Conservation (phyloP, 1,140 invertebrate genomes). For the Probaryconus sp. region DNA sequence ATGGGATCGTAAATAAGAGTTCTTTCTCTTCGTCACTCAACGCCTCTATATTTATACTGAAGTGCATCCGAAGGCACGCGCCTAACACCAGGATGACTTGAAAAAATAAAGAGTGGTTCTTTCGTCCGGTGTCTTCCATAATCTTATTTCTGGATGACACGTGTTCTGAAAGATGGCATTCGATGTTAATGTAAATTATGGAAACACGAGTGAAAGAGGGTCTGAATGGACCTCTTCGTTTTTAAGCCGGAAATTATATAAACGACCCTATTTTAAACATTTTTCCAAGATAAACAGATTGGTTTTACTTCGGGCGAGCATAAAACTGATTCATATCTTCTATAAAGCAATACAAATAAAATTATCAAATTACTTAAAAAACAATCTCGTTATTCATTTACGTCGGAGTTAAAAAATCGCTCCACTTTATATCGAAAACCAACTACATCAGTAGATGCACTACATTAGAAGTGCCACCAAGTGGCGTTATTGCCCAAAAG, state of each 20-base stretch:
- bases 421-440: no score
- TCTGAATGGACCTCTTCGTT: no score
- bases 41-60: slow-evolving; percentile 50
- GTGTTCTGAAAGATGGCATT: slow-evolving; percentile 32
- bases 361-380: no score
- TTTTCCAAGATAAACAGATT: no score
- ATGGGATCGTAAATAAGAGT: slow-evolving; percentile 50
- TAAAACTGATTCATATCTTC: no score
- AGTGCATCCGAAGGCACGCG: slow-evolving; percentile 49
- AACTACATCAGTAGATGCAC: slow-evolving; percentile 40
- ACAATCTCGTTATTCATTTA: no score
- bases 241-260: no score
- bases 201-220: slow-evolving; percentile 15
- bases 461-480: slow-evolving; percentile 68
- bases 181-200: slow-evolving; percentile 42
- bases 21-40: slow-evolving; percentile 38
- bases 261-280: no score
- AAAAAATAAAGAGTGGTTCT: slow-evolving; percentile 49
- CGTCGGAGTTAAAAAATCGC: no score
- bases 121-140: slow-evolving; percentile 39
- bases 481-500: slow-evolving; percentile 73
- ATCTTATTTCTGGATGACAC: slow-evolving; percentile 50
- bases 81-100: slow-evolving; percentile 27
- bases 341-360: no score
- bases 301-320: no score